A percentile compares a stretch with the other conserved stretches of the same genome.
Conservation (phyloP, 2,888 invertebrate species). For the Criorhina ranunculi region DNA sequence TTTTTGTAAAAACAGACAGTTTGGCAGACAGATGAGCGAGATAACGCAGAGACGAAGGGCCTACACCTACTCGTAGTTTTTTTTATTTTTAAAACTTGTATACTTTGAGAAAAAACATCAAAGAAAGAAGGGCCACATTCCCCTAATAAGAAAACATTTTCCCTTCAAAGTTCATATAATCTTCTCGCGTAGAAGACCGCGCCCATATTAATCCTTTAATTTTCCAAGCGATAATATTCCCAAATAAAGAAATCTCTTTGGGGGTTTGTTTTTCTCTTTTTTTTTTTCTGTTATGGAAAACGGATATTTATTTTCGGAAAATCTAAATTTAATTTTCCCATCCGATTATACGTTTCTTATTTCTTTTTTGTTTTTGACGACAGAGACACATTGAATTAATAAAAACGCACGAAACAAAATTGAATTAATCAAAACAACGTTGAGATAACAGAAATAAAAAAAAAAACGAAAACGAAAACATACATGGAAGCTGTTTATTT, state of each 20-base stretch:
- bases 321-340: constrained; percentile 42
- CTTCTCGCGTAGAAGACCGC: constrained; percentile 7
- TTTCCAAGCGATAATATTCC: constrained; percentile 6
- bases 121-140: neutral
- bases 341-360: constrained; percentile 12
- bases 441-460: neutral
- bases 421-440: constrained; percentile 35
- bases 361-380: constrained; percentile 23
- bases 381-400: constrained; percentile 27
- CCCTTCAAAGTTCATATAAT: neutral
- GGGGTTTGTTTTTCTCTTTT: no score
- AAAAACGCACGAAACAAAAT: constrained; percentile 20
- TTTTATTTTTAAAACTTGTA: constrained; percentile 30
- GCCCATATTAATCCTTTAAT: constrained; percentile 39
- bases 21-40: constrained; percentile 14
- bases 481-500: neutral
- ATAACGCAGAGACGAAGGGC: neutral
- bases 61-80: no score
- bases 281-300: neutral
- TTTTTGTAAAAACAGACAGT: constrained; percentile 18
- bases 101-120: neutral
- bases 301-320: constrained; percentile 54
- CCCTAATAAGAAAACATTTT: neutral
- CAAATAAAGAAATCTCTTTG: constrained; percentile 24
- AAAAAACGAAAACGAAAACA: neutral